Base-by-base conservation (phyloP, 1,140 invertebrate genomes). In the Dinoponera quadriceps region DNA sequence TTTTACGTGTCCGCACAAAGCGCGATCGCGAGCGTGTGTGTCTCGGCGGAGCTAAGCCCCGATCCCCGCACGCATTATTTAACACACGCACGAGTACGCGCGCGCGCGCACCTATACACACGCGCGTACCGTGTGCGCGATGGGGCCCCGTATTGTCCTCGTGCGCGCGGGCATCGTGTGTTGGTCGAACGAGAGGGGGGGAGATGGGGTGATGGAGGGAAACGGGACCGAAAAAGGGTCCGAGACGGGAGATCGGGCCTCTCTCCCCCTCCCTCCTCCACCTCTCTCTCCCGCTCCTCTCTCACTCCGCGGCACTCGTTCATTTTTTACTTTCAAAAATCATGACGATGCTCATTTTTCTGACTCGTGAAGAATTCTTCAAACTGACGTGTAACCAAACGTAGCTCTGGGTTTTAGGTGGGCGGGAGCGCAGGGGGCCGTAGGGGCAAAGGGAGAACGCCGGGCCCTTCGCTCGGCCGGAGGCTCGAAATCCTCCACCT, bases 251-350 rank as follows among this genome's bases (percentile, higher is more conserved):
- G 66, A 77, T 84, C 81, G 55, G 74, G 74, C 62, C 55, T 81
- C 71, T 75, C 83, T 59, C 25, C 73, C 77, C 80, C 73, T 48
- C 68, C 65, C 68, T 55, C 63, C 74, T 83, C 82, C 78, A 55
- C n/a, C 27, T 44, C 60, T 72, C 29, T 3, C 38, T 86, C 77
- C 82, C 72, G 74, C 86, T 85, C 69, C 75, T 84, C 63, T 29
- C 85, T 82, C 75, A 73, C 84, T 44, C 83, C 78, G 62, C 71
- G 63, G 72, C 75, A 87, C 86, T 91, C 90, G 86, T 92, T 94
- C 93, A 94, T 94, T 94, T 94, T 94, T 94, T 94, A 94, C 94
- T 94, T 94, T 94, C 94, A 94, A 94, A 94, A 94, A 94, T 94
- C 94, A 94, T 94, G 94, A 94, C 94, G 93, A 94, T 94, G 94